Evolutionary conservation across 2,888 invertebrate species (phyloP), one percentile per base, ranked within the genome.

Genomic region (Buathra laborator): DNA sequence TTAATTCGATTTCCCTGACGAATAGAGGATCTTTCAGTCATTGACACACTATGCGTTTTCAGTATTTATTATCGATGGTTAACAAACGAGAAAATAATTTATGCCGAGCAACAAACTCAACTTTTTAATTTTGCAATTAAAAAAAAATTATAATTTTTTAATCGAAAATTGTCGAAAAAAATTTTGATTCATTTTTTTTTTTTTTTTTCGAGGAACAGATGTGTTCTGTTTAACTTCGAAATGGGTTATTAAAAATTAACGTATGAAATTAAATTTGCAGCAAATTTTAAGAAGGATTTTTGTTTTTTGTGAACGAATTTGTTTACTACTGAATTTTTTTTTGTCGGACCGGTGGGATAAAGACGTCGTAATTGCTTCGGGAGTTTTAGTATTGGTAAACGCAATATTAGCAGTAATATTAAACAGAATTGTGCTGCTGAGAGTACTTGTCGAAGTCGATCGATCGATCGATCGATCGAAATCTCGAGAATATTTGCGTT

Each of bases 321-420:
- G 19, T 62, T 32, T 29, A 14, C 7, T 4, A 62, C 32, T 14
- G 1, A 6, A 62, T 62, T 62, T 32, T 14, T n/a, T 48, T 4
- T 12, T 48, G 12, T 1, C 9, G 12, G 10, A 48, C 14, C 14
- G 48, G 24, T 3, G 24, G 24, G 48, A 48, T 48, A 12, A 12
- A 48, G 0, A 14, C 24, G 24, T 24, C 24, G 24, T 24, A 46
- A 14, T 48, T n/a, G 48, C 48, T 10, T 9, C 3, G 12, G 12
- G 48, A 14, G 59, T 12, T 62, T 62, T 62, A 62, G 59, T 62
- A 32, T 3, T 14, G 29, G 24, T 62, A 62, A 62, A 62, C 29
- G 32, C 32, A 32, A 62, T 62, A 29, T 62, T 32, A 62, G 59
- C 59, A 29, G 32, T 29, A 62, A 62, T 62, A 62, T 29, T 14